Conservation (phyloP, 2,888 invertebrate species). For the Odontomyia ornata region DNA sequence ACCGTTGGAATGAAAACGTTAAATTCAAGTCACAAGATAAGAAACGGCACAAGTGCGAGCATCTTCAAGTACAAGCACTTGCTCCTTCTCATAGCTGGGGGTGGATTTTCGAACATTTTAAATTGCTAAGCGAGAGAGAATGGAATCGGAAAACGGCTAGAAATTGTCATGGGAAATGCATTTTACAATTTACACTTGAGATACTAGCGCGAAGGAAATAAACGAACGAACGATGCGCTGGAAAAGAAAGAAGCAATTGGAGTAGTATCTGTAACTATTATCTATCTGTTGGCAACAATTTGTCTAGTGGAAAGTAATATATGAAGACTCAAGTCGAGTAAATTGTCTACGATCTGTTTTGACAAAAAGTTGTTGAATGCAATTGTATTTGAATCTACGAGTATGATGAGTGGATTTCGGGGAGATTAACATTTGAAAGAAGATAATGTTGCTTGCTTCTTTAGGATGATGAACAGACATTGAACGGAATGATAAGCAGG, state of each 20-base stretch:
- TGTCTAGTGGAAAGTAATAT: not conserved
- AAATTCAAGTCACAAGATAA: not conserved
- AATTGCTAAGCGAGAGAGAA: not conserved
- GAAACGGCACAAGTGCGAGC: not conserved
- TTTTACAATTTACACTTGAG: conserved; percentile 31
- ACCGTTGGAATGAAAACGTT: not conserved
- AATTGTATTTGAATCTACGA: not conserved
- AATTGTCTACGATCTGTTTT: conserved; percentile 10
- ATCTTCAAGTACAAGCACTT: not conserved
- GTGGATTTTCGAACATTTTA: not conserved
- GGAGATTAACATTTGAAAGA: no score
- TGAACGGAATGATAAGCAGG: no score
- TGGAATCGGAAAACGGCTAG: no score
- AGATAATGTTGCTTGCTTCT: no score
- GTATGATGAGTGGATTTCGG: not conserved
- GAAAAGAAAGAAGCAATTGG: not conserved
- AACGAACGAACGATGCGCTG: not conserved
- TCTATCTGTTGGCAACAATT: not conserved
- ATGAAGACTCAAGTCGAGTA: not conserved
- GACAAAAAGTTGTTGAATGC: not conserved
- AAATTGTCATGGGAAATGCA: conserved; percentile 41
- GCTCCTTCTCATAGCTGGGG: not conserved
- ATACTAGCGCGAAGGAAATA: not conserved
- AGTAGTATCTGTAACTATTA: not conserved
- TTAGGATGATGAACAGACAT: no score